A percentile compares a stretch with the other conserved stretches of the same genome.
phyloP scores from a whole-genome alignment of 2,888 invertebrate species.

The Brachylomia viminalis region DNA sequence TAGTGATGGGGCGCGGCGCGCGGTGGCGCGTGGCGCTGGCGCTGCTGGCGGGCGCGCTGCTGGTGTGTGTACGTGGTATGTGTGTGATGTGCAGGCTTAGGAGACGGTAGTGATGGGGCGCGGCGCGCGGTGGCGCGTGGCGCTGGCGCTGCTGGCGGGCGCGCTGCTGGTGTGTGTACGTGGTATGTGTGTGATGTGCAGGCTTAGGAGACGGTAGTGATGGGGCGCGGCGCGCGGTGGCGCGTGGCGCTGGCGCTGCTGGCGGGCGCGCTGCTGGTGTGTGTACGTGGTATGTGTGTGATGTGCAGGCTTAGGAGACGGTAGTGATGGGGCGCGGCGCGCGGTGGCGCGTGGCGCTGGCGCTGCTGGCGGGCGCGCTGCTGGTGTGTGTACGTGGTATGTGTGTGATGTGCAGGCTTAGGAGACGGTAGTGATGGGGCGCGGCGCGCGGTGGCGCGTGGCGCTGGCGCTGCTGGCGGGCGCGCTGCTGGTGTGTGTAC shows the following conservation, averaged over 20 bases:
- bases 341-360: conserved; percentile 70
- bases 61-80: conserved; percentile 68
- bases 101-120: conserved; percentile 65
- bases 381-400: conserved; percentile 66
- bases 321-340: conserved; percentile 69
- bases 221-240: conserved; percentile 73
- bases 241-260: conserved; percentile 71
- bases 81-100: conserved; percentile 53
- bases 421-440: conserved; percentile 66
- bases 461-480: conserved; percentile 71
- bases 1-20: conserved; percentile 70
- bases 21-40: conserved; percentile 71
- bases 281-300: conserved; percentile 51
- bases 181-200: conserved; percentile 51
- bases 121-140: conserved; percentile 70
- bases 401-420: conserved; percentile 55
- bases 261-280: conserved; percentile 71
- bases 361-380: conserved; percentile 70
- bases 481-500: conserved; percentile 72
- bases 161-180: conserved; percentile 70
- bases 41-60: conserved; percentile 71
- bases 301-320: conserved; percentile 53
- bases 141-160: conserved; percentile 70
- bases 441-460: conserved; percentile 71
- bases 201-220: conserved; percentile 60